phyloP scores from a whole-genome alignment of 2,888 invertebrate genomes.

The Tryphoninae sp. region DNA sequence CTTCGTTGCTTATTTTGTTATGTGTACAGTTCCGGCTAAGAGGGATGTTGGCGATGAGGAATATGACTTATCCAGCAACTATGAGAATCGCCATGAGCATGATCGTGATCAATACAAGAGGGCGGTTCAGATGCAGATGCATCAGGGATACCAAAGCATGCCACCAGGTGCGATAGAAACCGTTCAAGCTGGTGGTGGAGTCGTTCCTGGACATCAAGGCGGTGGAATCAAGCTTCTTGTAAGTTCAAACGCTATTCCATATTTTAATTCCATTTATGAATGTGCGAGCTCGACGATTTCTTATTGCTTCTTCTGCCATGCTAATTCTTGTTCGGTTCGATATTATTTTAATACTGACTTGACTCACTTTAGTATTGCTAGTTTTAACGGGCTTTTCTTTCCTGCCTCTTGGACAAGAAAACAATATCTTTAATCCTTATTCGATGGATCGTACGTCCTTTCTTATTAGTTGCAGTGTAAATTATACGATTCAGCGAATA shows the following conservation, averaged over 20 bases:
- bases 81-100: conserved; percentile 42
- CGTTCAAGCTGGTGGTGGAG: conserved; percentile 78
- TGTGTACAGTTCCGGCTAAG: conserved; percentile 58
- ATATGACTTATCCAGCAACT: conserved; percentile 27
- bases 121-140: conserved; percentile 77
- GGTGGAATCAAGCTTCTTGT: conserved; percentile 78
- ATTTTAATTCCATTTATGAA: background rate
- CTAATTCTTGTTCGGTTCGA: background rate
- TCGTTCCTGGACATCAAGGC: conserved; percentile 75
- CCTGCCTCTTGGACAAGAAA: background rate
- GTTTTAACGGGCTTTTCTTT: no score
- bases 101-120: conserved; percentile 67
- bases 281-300: background rate
- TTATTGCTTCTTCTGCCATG: background rate
- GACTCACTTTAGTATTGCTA: background rate
- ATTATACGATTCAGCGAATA: background rate
- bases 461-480: background rate
- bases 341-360: background rate
- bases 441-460: background rate
- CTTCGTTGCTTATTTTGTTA: conserved; percentile 71
- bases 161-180: conserved; percentile 77
- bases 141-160: conserved; percentile 79
- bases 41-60: conserved; percentile 67
- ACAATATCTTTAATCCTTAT: background rate
- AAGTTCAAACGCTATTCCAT: conserved; percentile 63